Percentiles rank a stretch among this genome's conserved stretches.
Conservation (phyloP, 2,888 invertebrate species). For the Brachyptera risi region DNA sequence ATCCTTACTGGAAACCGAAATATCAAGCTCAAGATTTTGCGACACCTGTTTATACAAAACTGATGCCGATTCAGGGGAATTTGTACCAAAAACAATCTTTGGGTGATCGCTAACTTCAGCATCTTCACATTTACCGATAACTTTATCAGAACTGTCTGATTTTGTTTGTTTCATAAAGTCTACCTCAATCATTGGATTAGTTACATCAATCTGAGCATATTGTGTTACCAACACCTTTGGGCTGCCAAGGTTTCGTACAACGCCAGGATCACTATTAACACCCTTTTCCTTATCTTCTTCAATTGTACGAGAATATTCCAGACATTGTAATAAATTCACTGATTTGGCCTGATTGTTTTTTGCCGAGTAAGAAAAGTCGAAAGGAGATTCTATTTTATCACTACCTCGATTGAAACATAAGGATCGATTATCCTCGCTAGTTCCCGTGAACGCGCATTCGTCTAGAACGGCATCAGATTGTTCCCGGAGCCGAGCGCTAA, state of each 20-base stretch:
- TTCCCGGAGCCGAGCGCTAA: conserved; percentile 23
- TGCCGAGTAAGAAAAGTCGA: neutral
- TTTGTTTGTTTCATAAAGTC: too few relatives aligned
- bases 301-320: too few relatives aligned
- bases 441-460: neutral
- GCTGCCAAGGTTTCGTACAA: neutral
- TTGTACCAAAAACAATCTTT: too few relatives aligned
- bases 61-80: too few relatives aligned
- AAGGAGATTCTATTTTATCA: neutral
- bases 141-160: too few relatives aligned
- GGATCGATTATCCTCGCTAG: neutral
- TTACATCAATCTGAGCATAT: neutral
- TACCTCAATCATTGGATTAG: too few relatives aligned
- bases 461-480: conserved; percentile 11
- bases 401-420: neutral
- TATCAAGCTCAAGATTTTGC: neutral
- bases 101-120: too few relatives aligned
- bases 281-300: neutral
- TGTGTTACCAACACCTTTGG: neutral
- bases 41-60: too few relatives aligned
- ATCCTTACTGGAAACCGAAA: neutral
- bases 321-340: too few relatives aligned
- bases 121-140: too few relatives aligned
- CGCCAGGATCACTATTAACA: neutral
- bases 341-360: too few relatives aligned